Percentiles rank a stretch among this genome's conserved stretches.
Conservation (phyloP, 2,888 invertebrate genomes). For the Phoenoteleia sp. region DNA sequence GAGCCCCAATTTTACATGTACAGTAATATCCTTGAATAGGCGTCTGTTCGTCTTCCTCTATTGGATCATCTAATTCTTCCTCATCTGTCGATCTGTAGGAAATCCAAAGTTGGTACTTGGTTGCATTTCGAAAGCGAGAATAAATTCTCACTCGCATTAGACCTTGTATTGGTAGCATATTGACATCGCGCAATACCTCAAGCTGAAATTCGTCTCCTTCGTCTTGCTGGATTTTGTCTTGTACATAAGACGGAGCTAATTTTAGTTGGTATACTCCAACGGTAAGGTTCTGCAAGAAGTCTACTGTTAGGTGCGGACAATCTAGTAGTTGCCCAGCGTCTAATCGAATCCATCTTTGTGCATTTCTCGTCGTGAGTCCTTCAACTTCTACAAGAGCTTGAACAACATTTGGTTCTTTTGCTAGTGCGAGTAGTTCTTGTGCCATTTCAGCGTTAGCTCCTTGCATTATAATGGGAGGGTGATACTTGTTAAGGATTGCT, state of each 20-base stretch:
- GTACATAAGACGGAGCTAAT: slow-evolving; percentile 43
- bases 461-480: slow-evolving; percentile 51
- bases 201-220: slow-evolving; percentile 36
- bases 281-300: slow-evolving; percentile 46
- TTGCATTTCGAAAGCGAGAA: slow-evolving; percentile 41
- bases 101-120: slow-evolving; percentile 47
- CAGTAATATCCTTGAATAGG: too few relatives aligned
- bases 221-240: slow-evolving; percentile 21
- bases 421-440: slow-evolving; percentile 25
- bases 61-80: slow-evolving; percentile 3
- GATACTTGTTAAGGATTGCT: slow-evolving; percentile 53
- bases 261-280: slow-evolving; percentile 55
- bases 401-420: slow-evolving; percentile 54
- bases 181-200: slow-evolving; percentile 28
- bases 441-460: slow-evolving; percentile 45
- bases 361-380: slow-evolving; percentile 51
- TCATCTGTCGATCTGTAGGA: slow-evolving; percentile 16
- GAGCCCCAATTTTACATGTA: slow-evolving; percentile 12
- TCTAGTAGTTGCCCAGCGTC: slow-evolving; percentile 44
- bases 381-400: slow-evolving; percentile 59
- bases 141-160: slow-evolving; percentile 36
- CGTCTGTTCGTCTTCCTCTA: slow-evolving; percentile 20
- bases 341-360: slow-evolving; percentile 48
- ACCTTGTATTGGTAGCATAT: slow-evolving; percentile 24
- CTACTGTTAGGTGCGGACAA: slow-evolving; percentile 34